Conservation (phyloP, 2,888 invertebrate genomes). For the Mimas tiliae region DNA sequence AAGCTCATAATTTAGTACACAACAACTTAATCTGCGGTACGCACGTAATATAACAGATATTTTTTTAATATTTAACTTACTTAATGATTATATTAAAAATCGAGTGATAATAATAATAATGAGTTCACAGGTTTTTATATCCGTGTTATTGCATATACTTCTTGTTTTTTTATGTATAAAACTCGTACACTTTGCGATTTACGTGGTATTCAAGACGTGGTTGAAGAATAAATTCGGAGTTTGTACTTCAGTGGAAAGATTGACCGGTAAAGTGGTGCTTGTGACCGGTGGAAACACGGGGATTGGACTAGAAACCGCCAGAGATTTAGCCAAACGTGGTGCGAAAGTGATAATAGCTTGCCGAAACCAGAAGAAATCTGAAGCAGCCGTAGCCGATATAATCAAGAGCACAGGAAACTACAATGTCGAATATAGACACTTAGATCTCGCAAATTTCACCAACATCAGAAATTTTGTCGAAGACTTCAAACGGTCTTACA, state of each 20-base stretch:
- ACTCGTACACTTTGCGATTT: slow-evolving; percentile 11
- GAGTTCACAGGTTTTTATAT: slow-evolving; percentile 8
- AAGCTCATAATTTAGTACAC: neutral
- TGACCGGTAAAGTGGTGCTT: slow-evolving; percentile 86
- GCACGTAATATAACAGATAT: neutral
- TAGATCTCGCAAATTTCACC: slow-evolving; percentile 80
- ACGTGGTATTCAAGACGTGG: slow-evolving; percentile 11
- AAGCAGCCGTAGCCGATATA: slow-evolving; percentile 88
- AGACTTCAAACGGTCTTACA: slow-evolving; percentile 78
- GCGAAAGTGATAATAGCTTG: slow-evolving; percentile 90
- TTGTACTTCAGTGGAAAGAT: slow-evolving; percentile 42
- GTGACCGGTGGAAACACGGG: slow-evolving; percentile 93
- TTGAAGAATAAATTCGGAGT: slow-evolving; percentile 26
- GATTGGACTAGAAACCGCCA: slow-evolving; percentile 90
- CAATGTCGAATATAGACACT: slow-evolving; percentile 84
- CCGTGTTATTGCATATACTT: slow-evolving; percentile 17
- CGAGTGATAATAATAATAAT: neutral
- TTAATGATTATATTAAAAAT: neutral
- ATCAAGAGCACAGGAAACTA: slow-evolving; percentile 88
- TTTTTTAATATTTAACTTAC: too few relatives aligned
- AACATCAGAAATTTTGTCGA: slow-evolving; percentile 86
- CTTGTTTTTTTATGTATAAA: neutral
- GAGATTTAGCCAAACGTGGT: slow-evolving; percentile 87
- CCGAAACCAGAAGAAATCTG: slow-evolving; percentile 81
- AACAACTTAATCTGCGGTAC: neutral